Percentiles rank a stretch among this genome's conserved stretches.
phyloP scores from a whole-genome alignment of 2,797 vertebrate genomes.

The Epinephelus malabaricus region DNA sequence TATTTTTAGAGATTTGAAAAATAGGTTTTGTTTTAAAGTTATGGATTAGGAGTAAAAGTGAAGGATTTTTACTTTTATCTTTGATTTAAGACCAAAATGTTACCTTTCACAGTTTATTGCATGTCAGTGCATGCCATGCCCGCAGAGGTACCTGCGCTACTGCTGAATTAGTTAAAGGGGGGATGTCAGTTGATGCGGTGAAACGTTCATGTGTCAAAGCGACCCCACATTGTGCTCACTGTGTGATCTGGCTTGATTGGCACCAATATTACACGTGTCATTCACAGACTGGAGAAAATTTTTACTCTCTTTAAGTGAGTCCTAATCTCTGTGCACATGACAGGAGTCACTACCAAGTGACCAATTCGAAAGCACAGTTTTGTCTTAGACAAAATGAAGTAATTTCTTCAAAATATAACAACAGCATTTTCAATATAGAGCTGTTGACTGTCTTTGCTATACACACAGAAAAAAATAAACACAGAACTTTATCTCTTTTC shows the following conservation, averaged over 20 bases:
- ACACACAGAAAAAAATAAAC: conserved; percentile 35
- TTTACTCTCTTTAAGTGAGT: conserved; percentile 41
- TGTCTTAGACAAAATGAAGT: conserved; percentile 35
- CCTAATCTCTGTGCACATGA: conserved; percentile 37
- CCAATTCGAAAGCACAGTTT: conserved; percentile 44
- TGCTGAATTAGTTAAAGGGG: background rate
- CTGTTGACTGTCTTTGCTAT: conserved; percentile 33
- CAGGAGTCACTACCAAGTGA: conserved; percentile 40
- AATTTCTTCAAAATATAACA: conserved; percentile 38
- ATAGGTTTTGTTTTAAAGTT: background rate
- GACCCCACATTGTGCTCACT: conserved; percentile 9
- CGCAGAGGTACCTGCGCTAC: conserved; percentile 5
- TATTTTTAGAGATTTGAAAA: background rate
- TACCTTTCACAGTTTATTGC: background rate
- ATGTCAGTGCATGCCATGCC: background rate
- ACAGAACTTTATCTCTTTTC: conserved; percentile 33
- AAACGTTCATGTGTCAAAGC: conserved; percentile 28
- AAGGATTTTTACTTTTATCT: background rate
- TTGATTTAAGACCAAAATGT: background rate
- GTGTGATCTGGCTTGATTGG: conserved; percentile 37
- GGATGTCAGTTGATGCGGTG: conserved; percentile 2
- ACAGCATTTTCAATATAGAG: conserved; percentile 42
- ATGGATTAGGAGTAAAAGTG: background rate
- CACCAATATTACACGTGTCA: conserved; percentile 46
- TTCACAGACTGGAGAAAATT: conserved; percentile 31